Evolutionary conservation across 2,113 vertebrate genomes (phyloP), one percentile per base, ranked within the genome.

Genomic region (Aspidoscelis tigris): DNA sequence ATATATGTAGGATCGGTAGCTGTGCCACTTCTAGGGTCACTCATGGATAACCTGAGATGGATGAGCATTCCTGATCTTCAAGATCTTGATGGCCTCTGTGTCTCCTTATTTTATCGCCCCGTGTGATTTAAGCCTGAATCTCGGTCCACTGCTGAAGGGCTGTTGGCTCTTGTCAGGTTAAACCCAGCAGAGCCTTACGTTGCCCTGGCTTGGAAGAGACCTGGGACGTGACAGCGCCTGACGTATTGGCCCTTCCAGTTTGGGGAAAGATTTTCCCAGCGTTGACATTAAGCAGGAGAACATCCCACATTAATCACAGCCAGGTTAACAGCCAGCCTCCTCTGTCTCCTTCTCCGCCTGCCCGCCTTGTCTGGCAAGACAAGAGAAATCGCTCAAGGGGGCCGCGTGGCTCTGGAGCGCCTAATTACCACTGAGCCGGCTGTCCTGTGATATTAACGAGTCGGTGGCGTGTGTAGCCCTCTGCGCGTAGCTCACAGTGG

Each of bases 321-420:
- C n/a, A 77, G 80, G 74, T 76, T 72, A 78, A 18, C 43, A 4
- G 53, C 26, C 0, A 65, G 69, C 2, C 68, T 79, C n/a, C 66
- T 41, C 82, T 53, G 82, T 83, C 82, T 83, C 64, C 70, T 53
- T 74, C 53, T n/a, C 43, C 16, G 20, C 73, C 43, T 9, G 20
- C 73, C 74, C 39, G 43, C 68, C 75, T 82, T 77, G 80, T 55
- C 74, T 72, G 76, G 74, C 43, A 14, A 84, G 73, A 76, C 66
- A 76, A 65, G 80, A 73, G 80, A 82, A 86, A 86, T 78, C 5
- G 80, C 85, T 77, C 18, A 76, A 78, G 79, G 84, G 44, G 74
- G 43, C 43, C 65, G 55, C 65, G 75, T 55, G 80, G 69, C 80
- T 82, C 41, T 85, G 78, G 78, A 85, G 84, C 78, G 50, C 72